Conservation (phyloP, 2,888 invertebrate species). For the Eumacrocentrus americanus region DNA sequence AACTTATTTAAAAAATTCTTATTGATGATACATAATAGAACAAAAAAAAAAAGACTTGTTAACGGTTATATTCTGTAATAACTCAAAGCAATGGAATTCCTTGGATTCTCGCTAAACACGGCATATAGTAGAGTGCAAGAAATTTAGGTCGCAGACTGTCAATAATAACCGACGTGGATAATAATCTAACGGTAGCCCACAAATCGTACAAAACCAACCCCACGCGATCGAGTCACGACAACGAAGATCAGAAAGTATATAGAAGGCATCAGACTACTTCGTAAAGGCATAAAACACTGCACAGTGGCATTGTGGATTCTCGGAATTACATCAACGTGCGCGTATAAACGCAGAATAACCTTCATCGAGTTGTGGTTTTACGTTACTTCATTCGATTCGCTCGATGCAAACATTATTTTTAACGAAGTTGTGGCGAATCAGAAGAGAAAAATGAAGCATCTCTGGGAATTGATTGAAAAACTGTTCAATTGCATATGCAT, state of each 20-base stretch:
- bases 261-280: background rate
- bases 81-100: background rate
- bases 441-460: background rate
- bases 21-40: no score
- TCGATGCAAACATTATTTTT: background rate
- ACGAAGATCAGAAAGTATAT: slow-evolving; percentile 11
- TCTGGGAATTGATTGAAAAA: background rate
- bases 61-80: background rate
- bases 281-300: slow-evolving; percentile 1
- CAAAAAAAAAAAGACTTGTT: no score
- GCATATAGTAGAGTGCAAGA: background rate
- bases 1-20: no score
- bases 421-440: background rate
- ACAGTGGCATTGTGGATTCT: slow-evolving; percentile 14
- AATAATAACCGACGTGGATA: slow-evolving; percentile 22
- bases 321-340: slow-evolving; percentile 17
- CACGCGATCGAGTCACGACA: slow-evolving; percentile 11
- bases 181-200: slow-evolving; percentile 28
- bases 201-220: slow-evolving; percentile 23
- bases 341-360: background rate
- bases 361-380: background rate
- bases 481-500: background rate
- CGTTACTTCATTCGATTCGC: background rate
- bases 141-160: slow-evolving; percentile 26
- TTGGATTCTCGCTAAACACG: background rate